These are phyloP conservation scores for Caerostris extrusa DNA, from an alignment of 1,140 invertebrate species.

Conservation along the genomic window DNA sequence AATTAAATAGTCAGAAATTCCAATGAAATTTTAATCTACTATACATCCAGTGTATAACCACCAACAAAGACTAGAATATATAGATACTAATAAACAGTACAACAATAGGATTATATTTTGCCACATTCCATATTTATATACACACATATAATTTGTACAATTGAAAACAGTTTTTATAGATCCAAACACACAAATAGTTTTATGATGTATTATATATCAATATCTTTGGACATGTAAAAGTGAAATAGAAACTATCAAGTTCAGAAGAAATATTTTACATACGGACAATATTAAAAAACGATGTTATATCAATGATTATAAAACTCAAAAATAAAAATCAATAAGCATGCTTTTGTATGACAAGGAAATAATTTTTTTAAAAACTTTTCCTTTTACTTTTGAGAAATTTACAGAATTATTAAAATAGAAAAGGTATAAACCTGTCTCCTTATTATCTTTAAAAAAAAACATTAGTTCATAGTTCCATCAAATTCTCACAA, in stretches of 20 bases:
- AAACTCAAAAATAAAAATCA: too few relatives aligned
- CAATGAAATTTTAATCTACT: conserved; percentile 32
- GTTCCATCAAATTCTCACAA: too few relatives aligned
- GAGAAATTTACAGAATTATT: neutral
- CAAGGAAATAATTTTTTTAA: too few relatives aligned
- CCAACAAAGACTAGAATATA: conserved; percentile 36
- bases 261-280: neutral
- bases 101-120: neutral
- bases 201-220: neutral
- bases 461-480: too few relatives aligned
- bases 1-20: neutral
- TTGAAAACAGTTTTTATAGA: neutral
- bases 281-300: too few relatives aligned
- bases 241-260: neutral
- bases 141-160: neutral
- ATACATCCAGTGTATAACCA: neutral
- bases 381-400: too few relatives aligned
- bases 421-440: neutral
- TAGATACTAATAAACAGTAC: neutral
- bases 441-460: neutral
- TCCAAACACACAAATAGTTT: neutral
- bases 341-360: too few relatives aligned
- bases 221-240: neutral
- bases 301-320: too few relatives aligned
- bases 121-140: conserved; percentile 4